Evolutionary conservation across 1,140 invertebrate genomes (phyloP).

Genomic region (Octopus sinensis): DNA sequence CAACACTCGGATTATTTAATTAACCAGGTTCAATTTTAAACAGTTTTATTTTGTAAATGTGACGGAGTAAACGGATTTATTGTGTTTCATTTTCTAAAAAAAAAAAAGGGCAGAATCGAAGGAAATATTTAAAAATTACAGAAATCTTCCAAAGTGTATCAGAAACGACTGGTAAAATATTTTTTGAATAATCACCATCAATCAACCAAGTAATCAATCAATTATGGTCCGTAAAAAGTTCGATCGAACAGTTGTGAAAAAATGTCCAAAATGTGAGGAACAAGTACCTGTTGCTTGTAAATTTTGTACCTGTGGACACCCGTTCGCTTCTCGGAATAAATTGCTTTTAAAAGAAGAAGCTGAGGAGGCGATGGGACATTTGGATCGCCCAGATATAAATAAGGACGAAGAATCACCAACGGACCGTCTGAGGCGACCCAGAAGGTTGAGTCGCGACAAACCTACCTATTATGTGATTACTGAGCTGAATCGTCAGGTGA

Average conservation of each 20-base stretch:
- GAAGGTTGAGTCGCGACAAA: background rate
- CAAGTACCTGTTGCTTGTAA: constrained; percentile 14
- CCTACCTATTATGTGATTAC: constrained; percentile 2
- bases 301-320: constrained; percentile 10
- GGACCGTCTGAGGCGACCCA: background rate
- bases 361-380: background rate
- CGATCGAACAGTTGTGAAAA: constrained; percentile 4
- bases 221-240: constrained; percentile 6
- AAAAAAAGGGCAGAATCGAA: too few species aligned
- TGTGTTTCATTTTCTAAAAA: too few species aligned
- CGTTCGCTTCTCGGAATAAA: background rate
- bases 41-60: too few species aligned
- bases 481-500: background rate
- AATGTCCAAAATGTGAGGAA: background rate
- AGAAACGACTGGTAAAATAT: too few species aligned
- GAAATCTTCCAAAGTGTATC: too few species aligned
- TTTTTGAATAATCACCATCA: too few species aligned
- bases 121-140: too few species aligned
- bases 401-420: background rate
- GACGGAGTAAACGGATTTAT: too few species aligned
- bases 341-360: constrained; percentile 2
- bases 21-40: too few species aligned
- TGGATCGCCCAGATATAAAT: background rate
- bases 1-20: too few species aligned
- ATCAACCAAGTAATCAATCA: too few species aligned